Percentiles rank a stretch among this genome's conserved stretches.
These are phyloP conservation scores for Sebastes vulpes DNA, from an alignment of 2,797 vertebrate species.

Conservation along the genomic window DNA sequence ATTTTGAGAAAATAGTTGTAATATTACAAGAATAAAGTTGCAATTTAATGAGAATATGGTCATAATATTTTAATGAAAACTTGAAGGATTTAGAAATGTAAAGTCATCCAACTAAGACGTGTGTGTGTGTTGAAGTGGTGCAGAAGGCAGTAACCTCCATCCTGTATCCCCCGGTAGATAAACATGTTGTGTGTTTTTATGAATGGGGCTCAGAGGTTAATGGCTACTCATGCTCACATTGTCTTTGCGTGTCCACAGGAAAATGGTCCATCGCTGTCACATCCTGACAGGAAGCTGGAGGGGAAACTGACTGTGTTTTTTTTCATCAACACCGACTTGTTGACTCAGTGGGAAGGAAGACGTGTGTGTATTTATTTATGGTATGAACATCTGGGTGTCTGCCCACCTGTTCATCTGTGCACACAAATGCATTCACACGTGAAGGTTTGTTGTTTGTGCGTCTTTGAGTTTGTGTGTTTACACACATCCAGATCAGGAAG, in stretches of 20 bases:
- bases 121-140: constrained; percentile 18
- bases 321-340: constrained; percentile 50
- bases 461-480: constrained; percentile 22
- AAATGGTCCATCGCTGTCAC: constrained; percentile 49
- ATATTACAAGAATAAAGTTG: too few species aligned
- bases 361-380: constrained; percentile 1
- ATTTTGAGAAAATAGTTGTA: too few species aligned
- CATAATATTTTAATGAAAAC: too few species aligned
- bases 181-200: constrained; percentile 57
- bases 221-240: constrained; percentile 62
- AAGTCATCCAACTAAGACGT: too few species aligned
- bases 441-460: background rate
- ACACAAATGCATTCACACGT: background rate
- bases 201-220: constrained; percentile 66
- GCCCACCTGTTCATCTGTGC: constrained; percentile 20
- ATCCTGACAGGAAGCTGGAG: constrained; percentile 62
- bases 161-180: constrained; percentile 44
- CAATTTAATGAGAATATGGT: too few species aligned
- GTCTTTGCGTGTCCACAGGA: constrained; percentile 65
- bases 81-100: too few species aligned
- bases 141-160: constrained; percentile 45
- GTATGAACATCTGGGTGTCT: constrained; percentile 7
- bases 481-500: constrained; percentile 41
- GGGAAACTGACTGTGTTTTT: constrained; percentile 22
- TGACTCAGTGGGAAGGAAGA: constrained; percentile 66